Evolutionary conservation across 2,797 vertebrate genomes (phyloP), one percentile per base, ranked within the genome.

Genomic region (Chiropotes sagulatus): DNA sequence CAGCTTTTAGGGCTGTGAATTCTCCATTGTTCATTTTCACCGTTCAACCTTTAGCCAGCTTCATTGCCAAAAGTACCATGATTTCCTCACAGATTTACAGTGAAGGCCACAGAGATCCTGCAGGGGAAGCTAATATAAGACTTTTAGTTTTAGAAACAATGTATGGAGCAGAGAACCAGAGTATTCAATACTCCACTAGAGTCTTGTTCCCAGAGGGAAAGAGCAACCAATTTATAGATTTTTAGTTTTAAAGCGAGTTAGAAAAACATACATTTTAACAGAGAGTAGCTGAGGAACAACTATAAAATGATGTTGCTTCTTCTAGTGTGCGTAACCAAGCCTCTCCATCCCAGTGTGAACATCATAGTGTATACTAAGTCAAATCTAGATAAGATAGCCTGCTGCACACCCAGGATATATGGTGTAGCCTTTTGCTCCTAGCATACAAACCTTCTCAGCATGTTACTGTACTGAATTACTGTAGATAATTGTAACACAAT

Each of bases 1-100:
- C 98, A 98, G 93, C 92, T 98, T 98, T 98, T 94, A 98, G 95
- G 75, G 83, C 96, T 98, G 70, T 97, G 88, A 98, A 54, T 98
- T 98, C 98, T 97, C 97, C 94, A 96, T 94, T 10, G 0, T 92
- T 97, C 90, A 1, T 98, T 98, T 98, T 97, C 48, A 96, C 94
- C 76, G 64, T 92, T 94, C 97, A 97, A 36, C 85, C 57, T 94
- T 98, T 97, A 98, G 97, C 92, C 70, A 94, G 96, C 95, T 94
- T 80, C 88, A 17, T 92, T 92, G 82, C 50, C 92, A 5, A 92
- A 97, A 97, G 91, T 19, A 79, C 76, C 61, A 12, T 89, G 14
- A 0, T 98, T 97, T 96, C 93, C 30, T 98, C 90, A 94, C 87
- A 97, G 96, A 96, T 82, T 73, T 86, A 78, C 13, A 73, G 4